Evolutionary conservation across 2,113 vertebrate species (phyloP).

Genomic region (Balaenoptera acutorostrata): DNA sequence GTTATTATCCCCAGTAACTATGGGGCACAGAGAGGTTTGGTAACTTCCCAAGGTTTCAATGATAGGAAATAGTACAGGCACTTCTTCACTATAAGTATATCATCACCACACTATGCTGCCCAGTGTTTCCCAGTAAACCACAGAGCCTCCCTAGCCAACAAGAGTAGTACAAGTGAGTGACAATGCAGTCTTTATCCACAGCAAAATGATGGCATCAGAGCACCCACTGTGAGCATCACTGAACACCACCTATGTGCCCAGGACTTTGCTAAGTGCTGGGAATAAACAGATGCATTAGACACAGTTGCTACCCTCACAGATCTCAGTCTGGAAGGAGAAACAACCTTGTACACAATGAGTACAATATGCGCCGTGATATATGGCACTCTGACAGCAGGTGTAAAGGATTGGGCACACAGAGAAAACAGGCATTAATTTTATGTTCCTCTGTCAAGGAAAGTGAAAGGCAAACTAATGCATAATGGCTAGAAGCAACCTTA

Average conservation of each 20-base stretch:
- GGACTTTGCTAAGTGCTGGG: neutral
- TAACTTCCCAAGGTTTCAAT: neutral
- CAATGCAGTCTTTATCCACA: neutral
- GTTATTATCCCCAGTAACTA: neutral
- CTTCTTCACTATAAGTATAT: neutral
- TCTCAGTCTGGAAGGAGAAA: neutral
- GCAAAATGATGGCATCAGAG: neutral
- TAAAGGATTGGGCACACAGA: neutral
- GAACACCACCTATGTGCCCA: neutral
- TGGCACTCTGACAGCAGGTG: neutral
- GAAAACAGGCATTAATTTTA: neutral
- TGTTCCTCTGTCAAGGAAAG: neutral
- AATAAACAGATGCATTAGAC: neutral
- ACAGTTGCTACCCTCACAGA: neutral
- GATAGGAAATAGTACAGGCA: neutral
- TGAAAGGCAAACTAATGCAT: neutral
- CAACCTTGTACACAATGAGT: neutral
- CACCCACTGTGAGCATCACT: neutral
- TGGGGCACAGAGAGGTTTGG: neutral
- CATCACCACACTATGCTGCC: neutral
- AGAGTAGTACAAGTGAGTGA: neutral
- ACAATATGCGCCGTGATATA: rapidly evolving
- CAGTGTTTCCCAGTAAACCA: neutral
- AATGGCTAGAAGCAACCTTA: neutral
- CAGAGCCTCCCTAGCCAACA: neutral